Evolutionary conservation across 92 coral and sea anemone genomes (phyloP).

Genomic region (Montipora capitata): DNA sequence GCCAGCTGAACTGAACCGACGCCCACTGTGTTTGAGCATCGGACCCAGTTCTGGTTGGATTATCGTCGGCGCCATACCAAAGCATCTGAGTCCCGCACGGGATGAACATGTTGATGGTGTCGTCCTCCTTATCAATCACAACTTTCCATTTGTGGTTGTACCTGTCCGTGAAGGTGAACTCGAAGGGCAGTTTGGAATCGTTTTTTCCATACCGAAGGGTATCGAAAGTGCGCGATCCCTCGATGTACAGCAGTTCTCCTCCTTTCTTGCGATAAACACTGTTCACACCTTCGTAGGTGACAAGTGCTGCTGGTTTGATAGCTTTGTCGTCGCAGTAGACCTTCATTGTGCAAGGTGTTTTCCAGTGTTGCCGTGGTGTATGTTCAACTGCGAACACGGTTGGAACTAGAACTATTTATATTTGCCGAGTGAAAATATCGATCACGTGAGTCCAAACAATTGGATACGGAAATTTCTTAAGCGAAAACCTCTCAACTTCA

Average conservation of each 20-base stretch:
- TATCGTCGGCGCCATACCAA: slow-evolving; percentile 68
- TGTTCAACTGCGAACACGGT: slow-evolving; percentile 24
- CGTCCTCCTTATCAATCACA: slow-evolving; percentile 47
- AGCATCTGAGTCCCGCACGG: slow-evolving; percentile 71
- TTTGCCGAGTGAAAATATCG: neutral
- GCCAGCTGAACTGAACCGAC: slow-evolving; percentile 65
- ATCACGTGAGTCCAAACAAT: slow-evolving; percentile 16
- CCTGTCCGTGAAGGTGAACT: slow-evolving; percentile 63
- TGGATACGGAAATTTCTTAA: slow-evolving; percentile 13
- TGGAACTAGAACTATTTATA: neutral
- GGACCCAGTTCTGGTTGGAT: slow-evolving; percentile 67
- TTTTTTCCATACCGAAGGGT: slow-evolving; percentile 64
- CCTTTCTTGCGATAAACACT: slow-evolving; percentile 60
- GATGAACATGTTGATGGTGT: slow-evolving; percentile 67
- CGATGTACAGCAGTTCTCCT: slow-evolving; percentile 66
- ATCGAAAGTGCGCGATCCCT: slow-evolving; percentile 65
- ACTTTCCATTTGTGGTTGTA: slow-evolving; percentile 60
- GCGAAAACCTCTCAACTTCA: slow-evolving; percentile 8
- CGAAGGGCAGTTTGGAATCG: slow-evolving; percentile 59
- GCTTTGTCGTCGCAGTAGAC: slow-evolving; percentile 40
- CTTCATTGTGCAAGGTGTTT: slow-evolving; percentile 63
- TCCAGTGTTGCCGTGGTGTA: neutral
- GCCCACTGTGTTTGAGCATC: slow-evolving; percentile 73
- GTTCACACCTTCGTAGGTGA: slow-evolving; percentile 53
- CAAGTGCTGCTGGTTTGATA: slow-evolving; percentile 46